A percentile compares a stretch with the other conserved stretches of the same genome.
These are phyloP conservation scores for Dinocampus coccinellae DNA, from an alignment of 2,888 invertebrate genomes.

Conservation along the genomic window DNA sequence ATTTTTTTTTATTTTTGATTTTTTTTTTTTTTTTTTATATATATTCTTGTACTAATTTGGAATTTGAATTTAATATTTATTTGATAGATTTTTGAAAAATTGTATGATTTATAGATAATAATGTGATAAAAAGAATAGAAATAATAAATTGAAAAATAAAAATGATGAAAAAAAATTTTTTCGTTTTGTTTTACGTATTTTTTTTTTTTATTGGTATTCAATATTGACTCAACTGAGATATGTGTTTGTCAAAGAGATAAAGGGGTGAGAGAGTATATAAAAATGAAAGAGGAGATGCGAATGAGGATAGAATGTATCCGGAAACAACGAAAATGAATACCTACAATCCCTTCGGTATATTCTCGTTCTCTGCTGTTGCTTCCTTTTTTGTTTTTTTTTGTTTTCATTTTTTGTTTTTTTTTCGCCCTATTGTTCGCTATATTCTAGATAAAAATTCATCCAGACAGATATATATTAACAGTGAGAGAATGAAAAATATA, in stretches of 20 bases:
- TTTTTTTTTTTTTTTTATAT: too few species aligned
- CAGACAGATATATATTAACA: background rate
- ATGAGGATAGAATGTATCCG: background rate
- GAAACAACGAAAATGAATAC: constrained; percentile 17
- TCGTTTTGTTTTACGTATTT: background rate
- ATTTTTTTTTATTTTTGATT: too few species aligned
- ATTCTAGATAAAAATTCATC: background rate
- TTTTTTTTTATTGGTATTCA: background rate
- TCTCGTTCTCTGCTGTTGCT: too few species aligned
- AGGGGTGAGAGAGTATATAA: background rate
- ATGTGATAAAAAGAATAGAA: too few species aligned
- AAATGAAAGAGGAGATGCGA: background rate
- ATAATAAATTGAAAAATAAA: too few species aligned
- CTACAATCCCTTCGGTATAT: background rate
- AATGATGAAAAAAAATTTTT: too few species aligned
- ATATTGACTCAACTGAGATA: constrained; percentile 8
- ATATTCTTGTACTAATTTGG: too few species aligned
- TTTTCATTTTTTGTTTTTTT: background rate
- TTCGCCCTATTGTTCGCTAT: background rate
- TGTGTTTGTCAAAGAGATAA: constrained; percentile 5
- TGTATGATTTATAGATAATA: too few species aligned
- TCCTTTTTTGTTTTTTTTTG: too few species aligned
- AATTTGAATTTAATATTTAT: too few species aligned
- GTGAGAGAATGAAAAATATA: background rate
- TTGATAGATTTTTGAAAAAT: too few species aligned